phyloP scores from a whole-genome alignment of 53 echinoderm and acorn worm species.

The Holothuria scabra region DNA sequence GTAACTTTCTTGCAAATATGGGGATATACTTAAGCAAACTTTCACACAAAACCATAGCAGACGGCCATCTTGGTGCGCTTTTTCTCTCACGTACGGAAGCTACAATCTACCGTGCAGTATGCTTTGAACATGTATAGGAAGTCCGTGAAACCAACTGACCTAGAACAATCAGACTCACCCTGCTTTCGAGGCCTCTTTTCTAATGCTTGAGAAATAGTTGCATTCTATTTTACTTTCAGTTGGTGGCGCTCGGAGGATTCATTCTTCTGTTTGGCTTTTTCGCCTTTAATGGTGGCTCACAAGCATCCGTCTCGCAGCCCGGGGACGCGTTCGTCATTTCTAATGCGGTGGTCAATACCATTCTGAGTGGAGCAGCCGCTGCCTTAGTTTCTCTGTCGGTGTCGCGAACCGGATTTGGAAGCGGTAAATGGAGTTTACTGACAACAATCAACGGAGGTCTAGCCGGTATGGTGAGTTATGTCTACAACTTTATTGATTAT shows the following conservation, averaged over 20 bases:
- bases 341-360: conserved; percentile 77
- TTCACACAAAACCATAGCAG: no score
- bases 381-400: conserved; percentile 68
- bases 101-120: no score
- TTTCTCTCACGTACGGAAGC: no score
- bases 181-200: no score
- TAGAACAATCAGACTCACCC: no score
- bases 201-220: no score
- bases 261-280: conserved; percentile 91
- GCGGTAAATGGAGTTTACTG: conserved; percentile 80
- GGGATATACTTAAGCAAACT: no score
- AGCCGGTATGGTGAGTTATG: conserved; percentile 83
- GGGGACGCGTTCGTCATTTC: conserved; percentile 72
- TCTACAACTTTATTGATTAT: not conserved
- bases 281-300: conserved; percentile 91
- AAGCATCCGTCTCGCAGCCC: conserved; percentile 67
- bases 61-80: no score
- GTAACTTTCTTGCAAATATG: no score
- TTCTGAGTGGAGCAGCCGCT: conserved; percentile 64
- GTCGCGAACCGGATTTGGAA: conserved; percentile 54
- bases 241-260: conserved; percentile 81
- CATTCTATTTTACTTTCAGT: conserved; percentile 41
- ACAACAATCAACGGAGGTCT: conserved; percentile 91
- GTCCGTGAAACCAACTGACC: no score
- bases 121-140: no score